Evolutionary conservation across 2,113 vertebrate genomes (phyloP), one percentile per base, ranked within the genome.

Genomic region (Etheostoma cragini): DNA sequence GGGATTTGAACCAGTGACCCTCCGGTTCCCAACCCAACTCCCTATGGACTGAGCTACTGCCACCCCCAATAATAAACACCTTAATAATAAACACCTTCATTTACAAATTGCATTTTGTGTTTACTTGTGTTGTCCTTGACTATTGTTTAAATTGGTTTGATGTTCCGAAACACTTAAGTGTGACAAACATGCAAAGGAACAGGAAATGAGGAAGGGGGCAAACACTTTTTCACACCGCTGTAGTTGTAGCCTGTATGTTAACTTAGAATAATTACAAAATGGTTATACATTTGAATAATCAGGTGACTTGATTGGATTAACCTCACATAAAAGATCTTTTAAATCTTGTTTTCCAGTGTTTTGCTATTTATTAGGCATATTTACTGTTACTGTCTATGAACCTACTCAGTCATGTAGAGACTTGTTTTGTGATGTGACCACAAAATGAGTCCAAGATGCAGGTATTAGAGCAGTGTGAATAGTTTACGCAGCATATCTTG

Each of bases 361-460:
- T 22, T 50, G 26, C 14, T 49, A 45, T 35, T 13, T 35, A 49
- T 60, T 4, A 49, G 7, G 4, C 54, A 61, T 56, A 33, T 72
- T 68, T 38, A 35, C n/a, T 47, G 19, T 15, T 4, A 38, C n/a
- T 19, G 10, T 63, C 33, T 11, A 26, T 10, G 4, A 24, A 53
- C 4, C 8, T 65, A 30, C 21, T 42, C 14, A 26, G 26, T 26
- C 26, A 26, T 54, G 49, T 21, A 16, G 1, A 14, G 1, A 62
- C 14, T 69, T 42, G 26, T 68, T 68, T 50, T 68, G n/a, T 45
- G 72, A 26, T 24, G 33, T 58, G 35, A 64, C 6, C n/a, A 69
- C 2, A 53, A 38, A 42, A 53, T 2, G 1, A 54, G 47, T 16
- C 66, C 66, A 68, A 69, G 21, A 3, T 35, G 21, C 21, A 72